Evolutionary conservation across 2,888 invertebrate genomes (phyloP).

Genomic region (Hipparchia sbordonii): DNA sequence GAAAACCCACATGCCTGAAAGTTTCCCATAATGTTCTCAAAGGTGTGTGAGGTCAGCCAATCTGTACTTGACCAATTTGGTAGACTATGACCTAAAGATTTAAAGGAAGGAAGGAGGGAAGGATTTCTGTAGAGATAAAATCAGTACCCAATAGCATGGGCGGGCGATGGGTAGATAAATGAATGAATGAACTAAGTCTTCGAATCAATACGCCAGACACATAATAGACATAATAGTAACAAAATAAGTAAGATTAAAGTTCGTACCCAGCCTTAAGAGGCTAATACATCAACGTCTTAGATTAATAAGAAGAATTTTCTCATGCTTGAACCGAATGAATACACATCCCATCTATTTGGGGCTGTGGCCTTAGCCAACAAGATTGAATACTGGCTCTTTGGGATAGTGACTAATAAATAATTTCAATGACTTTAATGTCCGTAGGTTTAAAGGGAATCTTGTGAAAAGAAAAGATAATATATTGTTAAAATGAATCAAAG

Average conservation of each 20-base stretch:
- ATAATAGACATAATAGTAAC: neutral
- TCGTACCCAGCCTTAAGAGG: neutral
- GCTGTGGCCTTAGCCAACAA: constrained; percentile 35
- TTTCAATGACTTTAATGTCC: constrained; percentile 22
- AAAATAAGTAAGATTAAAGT: constrained; percentile 7
- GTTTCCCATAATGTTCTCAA: too few species aligned
- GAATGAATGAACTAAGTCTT: neutral
- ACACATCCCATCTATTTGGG: constrained; percentile 51
- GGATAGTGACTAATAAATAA: constrained; percentile 29
- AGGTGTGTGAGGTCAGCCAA: too few species aligned
- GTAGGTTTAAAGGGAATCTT: constrained; percentile 6
- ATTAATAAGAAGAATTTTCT: constrained; percentile 47
- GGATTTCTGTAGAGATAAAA: too few species aligned
- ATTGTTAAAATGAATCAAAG: constrained; percentile 11
- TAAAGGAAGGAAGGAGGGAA: too few species aligned
- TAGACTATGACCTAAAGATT: too few species aligned
- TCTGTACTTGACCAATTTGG: too few species aligned
- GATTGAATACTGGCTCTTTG: constrained; percentile 28
- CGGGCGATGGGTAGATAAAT: too few species aligned
- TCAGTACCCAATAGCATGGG: too few species aligned
- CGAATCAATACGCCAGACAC: neutral
- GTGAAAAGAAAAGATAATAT: neutral
- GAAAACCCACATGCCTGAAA: too few species aligned
- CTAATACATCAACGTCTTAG: constrained; percentile 64
- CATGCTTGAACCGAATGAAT: constrained; percentile 59